Percentiles rank a stretch among this genome's conserved stretches.
These are phyloP conservation scores for Diaperis boleti DNA, from an alignment of 2,888 invertebrate genomes.

Conservation along the genomic window DNA sequence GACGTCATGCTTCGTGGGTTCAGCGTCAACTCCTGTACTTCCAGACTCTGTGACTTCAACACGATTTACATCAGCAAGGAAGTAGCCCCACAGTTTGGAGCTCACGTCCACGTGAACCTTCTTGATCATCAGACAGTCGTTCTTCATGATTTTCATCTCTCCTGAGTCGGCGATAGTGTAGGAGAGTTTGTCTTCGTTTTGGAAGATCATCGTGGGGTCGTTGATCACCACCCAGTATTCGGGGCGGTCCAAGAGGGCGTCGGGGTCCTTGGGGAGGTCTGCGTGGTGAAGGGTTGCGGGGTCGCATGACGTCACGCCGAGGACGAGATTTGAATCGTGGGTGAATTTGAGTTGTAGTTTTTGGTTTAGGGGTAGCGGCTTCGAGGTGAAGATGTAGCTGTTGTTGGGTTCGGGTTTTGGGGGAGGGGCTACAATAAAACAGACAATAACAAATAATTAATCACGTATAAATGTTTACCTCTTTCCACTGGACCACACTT, in stretches of 20 bases:
- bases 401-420: too few species aligned
- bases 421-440: too few species aligned
- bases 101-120: background rate
- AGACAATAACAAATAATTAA: too few species aligned
- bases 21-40: too few species aligned
- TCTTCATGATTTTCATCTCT: conserved; percentile 10
- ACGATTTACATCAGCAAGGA: too few species aligned
- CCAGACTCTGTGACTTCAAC: conserved; percentile 42
- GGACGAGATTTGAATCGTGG: background rate
- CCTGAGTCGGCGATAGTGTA: background rate
- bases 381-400: too few species aligned
- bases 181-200: background rate
- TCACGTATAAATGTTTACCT: too few species aligned
- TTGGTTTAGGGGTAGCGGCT: too few species aligned
- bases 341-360: too few species aligned
- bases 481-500: too few species aligned
- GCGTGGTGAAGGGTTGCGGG: background rate
- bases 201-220: conserved; percentile 5
- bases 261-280: background rate
- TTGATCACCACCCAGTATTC: conserved; percentile 6
- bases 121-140: background rate
- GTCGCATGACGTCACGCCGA: conserved; percentile 3
- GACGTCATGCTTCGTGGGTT: too few species aligned
- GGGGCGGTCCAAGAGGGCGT: background rate
- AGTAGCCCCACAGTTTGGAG: background rate